These are phyloP conservation scores for Hypomecis atomaria DNA, from an alignment of 2,888 invertebrate genomes.

Conservation along the genomic window DNA sequence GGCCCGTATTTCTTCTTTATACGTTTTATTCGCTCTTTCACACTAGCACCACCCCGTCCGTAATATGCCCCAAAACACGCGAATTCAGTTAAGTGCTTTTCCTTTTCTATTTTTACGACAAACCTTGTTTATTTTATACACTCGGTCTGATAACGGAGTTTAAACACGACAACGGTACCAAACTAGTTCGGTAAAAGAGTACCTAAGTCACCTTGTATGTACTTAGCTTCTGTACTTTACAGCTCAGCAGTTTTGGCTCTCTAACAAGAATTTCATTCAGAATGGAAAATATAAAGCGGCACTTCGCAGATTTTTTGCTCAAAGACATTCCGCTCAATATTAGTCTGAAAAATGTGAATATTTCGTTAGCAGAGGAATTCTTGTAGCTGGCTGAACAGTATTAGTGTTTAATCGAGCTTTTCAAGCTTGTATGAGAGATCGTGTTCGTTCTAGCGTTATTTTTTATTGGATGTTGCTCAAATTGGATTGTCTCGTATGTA, in stretches of 20 bases:
- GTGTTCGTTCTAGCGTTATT: constrained; percentile 29
- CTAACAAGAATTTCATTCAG: constrained; percentile 31
- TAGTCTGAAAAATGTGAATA: constrained; percentile 22
- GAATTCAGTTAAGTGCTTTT: constrained; percentile 60
- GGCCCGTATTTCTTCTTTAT: constrained; percentile 65
- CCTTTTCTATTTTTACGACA: constrained; percentile 50
- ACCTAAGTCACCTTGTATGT: constrained; percentile 6
- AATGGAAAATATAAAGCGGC: constrained; percentile 29
- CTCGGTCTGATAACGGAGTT: constrained; percentile 25
- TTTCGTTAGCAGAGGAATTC: constrained; percentile 7
- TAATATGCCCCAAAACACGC: constrained; percentile 67
- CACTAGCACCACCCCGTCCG: constrained; percentile 57
- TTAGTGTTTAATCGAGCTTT: constrained; percentile 23
- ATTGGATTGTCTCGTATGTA: constrained; percentile 44
- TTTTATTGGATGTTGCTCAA: constrained; percentile 41
- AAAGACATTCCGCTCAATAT: constrained; percentile 35
- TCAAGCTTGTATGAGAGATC: constrained; percentile 15
- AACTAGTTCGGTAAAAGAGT: constrained; percentile 32
- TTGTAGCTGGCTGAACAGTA: constrained; percentile 14
- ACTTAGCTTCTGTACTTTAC: constrained; percentile 22
- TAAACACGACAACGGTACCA: constrained; percentile 19
- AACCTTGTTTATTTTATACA: constrained; percentile 38
- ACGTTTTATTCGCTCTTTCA: constrained; percentile 47
- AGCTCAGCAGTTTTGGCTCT: constrained; percentile 31
- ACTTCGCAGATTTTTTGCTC: constrained; percentile 28